Base-by-base conservation (phyloP, 2,888 invertebrate species). In the Dicyrtoma fusca region DNA sequence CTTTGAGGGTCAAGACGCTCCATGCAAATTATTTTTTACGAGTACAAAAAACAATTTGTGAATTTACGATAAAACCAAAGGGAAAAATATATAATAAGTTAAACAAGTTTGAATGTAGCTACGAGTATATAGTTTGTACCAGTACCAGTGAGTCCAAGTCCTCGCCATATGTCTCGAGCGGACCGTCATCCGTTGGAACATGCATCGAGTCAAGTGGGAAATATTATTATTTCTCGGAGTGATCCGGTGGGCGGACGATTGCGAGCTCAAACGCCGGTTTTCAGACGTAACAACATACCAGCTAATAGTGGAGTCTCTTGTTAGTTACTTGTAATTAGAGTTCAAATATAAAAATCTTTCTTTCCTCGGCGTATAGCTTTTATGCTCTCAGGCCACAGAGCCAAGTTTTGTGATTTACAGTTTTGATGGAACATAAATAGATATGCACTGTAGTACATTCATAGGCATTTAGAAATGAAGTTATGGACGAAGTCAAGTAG, bases 11-110 rank as follows among this genome's bases (percentile, higher is more conserved):
- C 66, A 66, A 66, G 66, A 53, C 44, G 42, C 53, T 55, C 53
- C 55, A 66, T 66, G 66, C 49, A 66, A 66, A 66, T 66, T 66
- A 44, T 57, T 44, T 19, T 44, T 19, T 19, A 17, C 49, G 47
- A 49, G 51, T 44, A 55, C 2, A 11, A 55, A 17, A 49, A 34
- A 51, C 25, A 63, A 19, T 63, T 44, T 23, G n/a, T 11, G 62
- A 45, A 63, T 63, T 63, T 63, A 63, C 45, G 45, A 64, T 6
- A 26, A 49, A 64, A 23, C n/a, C n/a, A n/a, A n/a, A n/a, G n/a
- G n/a, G n/a, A 47, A 45, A 64, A 64, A 45, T 17, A 59, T 53
- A 53, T 53, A 53, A 17, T 17, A 53, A 17, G 53, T 53, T 53
- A 57, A 53, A 66, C 51, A 66, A 53, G 19, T 51, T 51, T 19